phyloP scores from a whole-genome alignment of 53 echinoderm and acorn worm genomes.

The Luidia sarsii region DNA sequence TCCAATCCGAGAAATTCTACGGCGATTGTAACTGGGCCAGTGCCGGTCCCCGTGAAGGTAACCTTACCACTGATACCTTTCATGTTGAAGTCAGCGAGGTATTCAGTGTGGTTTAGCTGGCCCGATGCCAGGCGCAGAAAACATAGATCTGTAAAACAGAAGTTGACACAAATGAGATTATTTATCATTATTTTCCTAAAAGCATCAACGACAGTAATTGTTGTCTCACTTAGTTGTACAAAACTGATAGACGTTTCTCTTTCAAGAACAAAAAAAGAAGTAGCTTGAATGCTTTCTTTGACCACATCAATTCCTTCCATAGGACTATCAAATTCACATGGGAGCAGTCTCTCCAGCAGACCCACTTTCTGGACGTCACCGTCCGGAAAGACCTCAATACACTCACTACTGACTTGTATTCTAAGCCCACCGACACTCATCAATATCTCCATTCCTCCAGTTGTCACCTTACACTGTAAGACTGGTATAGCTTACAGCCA shows the following conservation, averaged over 20 bases:
- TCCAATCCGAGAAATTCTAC: conserved; percentile 41
- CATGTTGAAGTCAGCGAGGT: conserved; percentile 57
- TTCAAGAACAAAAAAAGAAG: not conserved
- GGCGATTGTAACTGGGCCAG: not conserved
- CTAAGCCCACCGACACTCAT: too few relatives aligned
- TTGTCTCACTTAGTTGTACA: not conserved
- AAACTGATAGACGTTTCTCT: not conserved
- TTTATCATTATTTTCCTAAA: not conserved
- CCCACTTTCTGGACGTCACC: too few relatives aligned
- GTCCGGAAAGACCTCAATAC: too few relatives aligned
- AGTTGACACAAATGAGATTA: not conserved
- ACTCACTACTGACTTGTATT: too few relatives aligned
- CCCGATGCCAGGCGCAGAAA: not conserved
- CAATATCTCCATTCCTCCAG: too few relatives aligned
- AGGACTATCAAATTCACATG: too few relatives aligned
- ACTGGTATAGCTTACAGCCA: too few relatives aligned
- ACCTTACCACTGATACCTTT: conserved; percentile 37
- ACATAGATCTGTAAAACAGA: conserved; percentile 20
- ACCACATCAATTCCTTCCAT: too few relatives aligned
- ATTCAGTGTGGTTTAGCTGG: not conserved
- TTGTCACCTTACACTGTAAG: too few relatives aligned
- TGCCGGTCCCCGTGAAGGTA: conserved; percentile 9
- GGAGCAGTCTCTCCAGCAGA: too few relatives aligned
- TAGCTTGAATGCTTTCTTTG: not conserved
- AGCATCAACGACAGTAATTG: not conserved